Evolutionary conservation across 2,113 vertebrate genomes (phyloP).

Genomic region (Trinectes maculatus): DNA sequence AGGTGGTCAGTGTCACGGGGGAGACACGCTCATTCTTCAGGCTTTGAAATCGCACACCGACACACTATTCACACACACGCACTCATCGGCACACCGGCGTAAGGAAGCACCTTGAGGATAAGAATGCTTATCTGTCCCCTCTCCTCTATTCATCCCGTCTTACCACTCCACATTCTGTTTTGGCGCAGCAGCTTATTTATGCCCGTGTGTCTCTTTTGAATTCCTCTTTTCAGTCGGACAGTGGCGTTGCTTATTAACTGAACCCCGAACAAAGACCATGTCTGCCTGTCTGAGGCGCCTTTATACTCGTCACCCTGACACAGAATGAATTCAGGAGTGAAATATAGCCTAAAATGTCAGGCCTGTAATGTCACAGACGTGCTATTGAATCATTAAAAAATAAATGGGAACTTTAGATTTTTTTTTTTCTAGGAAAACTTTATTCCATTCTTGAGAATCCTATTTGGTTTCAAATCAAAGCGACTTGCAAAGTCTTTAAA

Average conservation of each 20-base stretch:
- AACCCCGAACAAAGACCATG: constrained; percentile 50
- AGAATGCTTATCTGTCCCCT: constrained; percentile 41
- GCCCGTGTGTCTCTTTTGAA: constrained; percentile 56
- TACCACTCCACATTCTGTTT: constrained; percentile 47
- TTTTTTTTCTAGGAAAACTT: neutral
- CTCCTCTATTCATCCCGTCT: constrained; percentile 51
- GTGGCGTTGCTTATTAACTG: constrained; percentile 44
- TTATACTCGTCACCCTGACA: constrained; percentile 22
- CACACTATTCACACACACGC: constrained; percentile 17
- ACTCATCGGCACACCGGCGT: constrained; percentile 36
- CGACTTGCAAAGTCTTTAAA: constrained; percentile 14
- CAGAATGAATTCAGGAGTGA: constrained; percentile 15
- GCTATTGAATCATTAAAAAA: neutral
- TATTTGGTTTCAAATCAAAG: constrained; percentile 18
- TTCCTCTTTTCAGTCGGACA: constrained; percentile 41
- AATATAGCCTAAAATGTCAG: constrained; percentile 7
- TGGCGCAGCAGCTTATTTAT: constrained; percentile 38
- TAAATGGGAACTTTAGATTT: neutral
- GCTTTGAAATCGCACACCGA: constrained; percentile 57
- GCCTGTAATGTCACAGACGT: constrained; percentile 14
- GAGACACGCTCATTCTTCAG: constrained; percentile 56
- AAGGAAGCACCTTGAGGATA: constrained; percentile 45
- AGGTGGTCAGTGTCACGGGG: constrained; percentile 61
- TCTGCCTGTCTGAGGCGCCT: constrained; percentile 35
- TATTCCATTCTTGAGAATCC: neutral